phyloP scores from a whole-genome alignment of 2,113 vertebrate species.

The Erythrocercus mccallii region DNA sequence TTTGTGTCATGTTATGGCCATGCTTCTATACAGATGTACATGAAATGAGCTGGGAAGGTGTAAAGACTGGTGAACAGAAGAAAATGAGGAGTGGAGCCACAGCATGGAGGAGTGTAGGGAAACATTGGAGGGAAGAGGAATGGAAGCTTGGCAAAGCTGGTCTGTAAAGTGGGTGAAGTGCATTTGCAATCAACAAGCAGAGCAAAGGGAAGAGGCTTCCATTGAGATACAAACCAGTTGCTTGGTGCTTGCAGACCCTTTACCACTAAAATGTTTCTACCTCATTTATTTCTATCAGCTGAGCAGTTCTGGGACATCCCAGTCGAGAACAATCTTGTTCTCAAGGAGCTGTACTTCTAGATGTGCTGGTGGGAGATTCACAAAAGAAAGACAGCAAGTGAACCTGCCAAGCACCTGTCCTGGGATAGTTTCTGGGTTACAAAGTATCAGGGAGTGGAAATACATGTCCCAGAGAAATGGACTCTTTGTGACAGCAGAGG shows the following conservation, averaged over 20 bases:
- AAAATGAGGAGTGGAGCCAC: neutral
- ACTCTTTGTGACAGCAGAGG: neutral
- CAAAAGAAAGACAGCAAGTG: neutral
- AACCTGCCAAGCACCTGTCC: neutral
- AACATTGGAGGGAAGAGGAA: neutral
- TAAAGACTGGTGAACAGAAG: neutral
- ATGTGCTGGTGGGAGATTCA: neutral
- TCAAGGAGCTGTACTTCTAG: neutral
- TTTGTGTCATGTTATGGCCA: neutral
- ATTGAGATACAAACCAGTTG: neutral
- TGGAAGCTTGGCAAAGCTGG: neutral
- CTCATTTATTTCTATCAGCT: neutral
- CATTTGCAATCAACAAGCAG: neutral
- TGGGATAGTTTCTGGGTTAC: neutral
- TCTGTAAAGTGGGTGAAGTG: neutral
- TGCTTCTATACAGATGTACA: neutral
- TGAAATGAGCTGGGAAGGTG: neutral
- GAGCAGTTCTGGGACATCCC: neutral
- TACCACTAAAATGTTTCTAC: neutral
- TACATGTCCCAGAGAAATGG: neutral
- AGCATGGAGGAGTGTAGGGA: accelerated
- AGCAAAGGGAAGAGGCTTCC: neutral
- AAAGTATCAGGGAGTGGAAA: neutral
- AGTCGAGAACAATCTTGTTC: neutral
- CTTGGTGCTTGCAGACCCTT: neutral